Evolutionary conservation across 2,888 invertebrate species (phyloP), one percentile per base, ranked within the genome.

Genomic region (Carabus problematicus): DNA sequence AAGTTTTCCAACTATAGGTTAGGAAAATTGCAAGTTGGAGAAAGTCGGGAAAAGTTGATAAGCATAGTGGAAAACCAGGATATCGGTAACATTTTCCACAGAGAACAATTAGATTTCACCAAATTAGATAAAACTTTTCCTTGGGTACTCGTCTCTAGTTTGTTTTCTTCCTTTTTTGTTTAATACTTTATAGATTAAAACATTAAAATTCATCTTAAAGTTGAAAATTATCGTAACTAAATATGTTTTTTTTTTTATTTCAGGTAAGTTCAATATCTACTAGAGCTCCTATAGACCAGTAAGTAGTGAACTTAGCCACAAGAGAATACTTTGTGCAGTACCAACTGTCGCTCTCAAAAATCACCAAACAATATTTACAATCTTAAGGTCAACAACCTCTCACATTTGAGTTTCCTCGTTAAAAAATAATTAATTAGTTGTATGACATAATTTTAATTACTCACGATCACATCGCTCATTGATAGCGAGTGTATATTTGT

Each of bases 101-200:
- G 8, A 14, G 18, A 18, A 14, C 14, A 52, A 52, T 52, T 52
- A 52, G 14, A 52, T 52, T 52, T 52, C 3, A 52, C 52, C 14
- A 14, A 52, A 52, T 52, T 52, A 18, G 52, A 52, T 52, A 9
- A 16, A 52, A 52, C 52, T 49, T 49, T 12, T 8, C 8, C 29
- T 3, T 3, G 6, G 29, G 6, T 29, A 29, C 29, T 6, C 3
- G 6, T n/a, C n/a, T n/a, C 12, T 18, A 12, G 9, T 52, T n/a
- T 4, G 9, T 12, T 19, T 52, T 52, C 3, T 8, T 9, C 47
- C 29, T 29, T 3, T 29, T 29, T 29, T 29, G 29, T 29, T 29
- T 29, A 29, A 29, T 2, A 29, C 29, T 29, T 29, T 6, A 52
- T 52, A 52, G 52, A 12, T 52, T 14, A 29, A 29, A 29, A 2